phyloP scores from a whole-genome alignment of 2,888 invertebrate genomes.

The Latrodectus elegans region DNA sequence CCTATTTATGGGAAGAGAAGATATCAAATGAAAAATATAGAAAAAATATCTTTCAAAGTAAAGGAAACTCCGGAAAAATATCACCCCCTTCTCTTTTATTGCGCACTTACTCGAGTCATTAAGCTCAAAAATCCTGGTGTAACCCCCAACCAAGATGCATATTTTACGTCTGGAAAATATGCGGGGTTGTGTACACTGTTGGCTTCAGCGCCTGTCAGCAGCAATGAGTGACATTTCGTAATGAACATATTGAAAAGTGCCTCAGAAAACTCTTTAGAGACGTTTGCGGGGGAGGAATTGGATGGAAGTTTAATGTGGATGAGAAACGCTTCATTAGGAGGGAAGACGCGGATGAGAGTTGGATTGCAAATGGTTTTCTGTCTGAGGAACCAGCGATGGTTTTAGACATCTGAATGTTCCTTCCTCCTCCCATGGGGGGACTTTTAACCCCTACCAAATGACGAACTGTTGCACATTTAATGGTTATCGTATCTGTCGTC shows the following conservation, averaged over 20 bases:
- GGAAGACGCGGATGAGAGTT: slow-evolving; percentile 1
- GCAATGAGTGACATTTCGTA: slow-evolving; percentile 49
- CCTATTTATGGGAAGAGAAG: not conserved
- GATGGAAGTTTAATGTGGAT: slow-evolving; percentile 42
- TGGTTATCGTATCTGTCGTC: too few species aligned
- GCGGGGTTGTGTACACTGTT: not conserved
- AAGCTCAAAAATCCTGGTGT: slow-evolving; percentile 26
- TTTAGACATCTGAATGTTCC: not conserved
- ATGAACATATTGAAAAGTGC: slow-evolving; percentile 64
- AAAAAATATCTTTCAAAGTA: not conserved
- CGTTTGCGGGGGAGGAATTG: slow-evolving; percentile 10
- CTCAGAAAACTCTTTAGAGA: slow-evolving; percentile 26
- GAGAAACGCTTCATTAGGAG: slow-evolving; percentile 49
- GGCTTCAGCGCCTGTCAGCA: slow-evolving; percentile 13
- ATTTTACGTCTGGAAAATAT: not conserved
- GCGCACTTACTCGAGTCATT: slow-evolving; percentile 50
- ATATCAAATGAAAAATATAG: not conserved
- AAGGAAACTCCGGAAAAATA: not conserved
- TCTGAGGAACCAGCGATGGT: not conserved
- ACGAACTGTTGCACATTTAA: too few species aligned
- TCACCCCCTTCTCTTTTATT: slow-evolving; percentile 21
- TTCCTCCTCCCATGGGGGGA: not conserved
- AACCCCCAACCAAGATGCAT: not conserved
- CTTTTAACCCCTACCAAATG: too few species aligned
- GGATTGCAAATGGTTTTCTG: slow-evolving; percentile 8